Percentiles rank a stretch among this genome's conserved stretches.
Conservation (phyloP, 2,888 invertebrate genomes). For the Melanostoma scalare region DNA sequence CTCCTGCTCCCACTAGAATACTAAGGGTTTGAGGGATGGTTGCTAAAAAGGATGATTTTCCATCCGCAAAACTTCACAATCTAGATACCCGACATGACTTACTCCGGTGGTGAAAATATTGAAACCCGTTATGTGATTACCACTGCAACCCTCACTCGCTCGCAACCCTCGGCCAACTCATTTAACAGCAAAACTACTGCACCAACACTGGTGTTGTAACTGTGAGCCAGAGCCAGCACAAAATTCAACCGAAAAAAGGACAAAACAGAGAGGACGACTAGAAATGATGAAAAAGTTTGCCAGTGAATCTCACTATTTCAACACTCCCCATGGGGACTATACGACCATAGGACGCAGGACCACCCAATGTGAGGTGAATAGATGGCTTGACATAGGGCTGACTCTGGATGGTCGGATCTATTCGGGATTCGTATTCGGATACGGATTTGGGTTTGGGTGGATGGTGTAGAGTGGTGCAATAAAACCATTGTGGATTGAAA, state of each 20-base stretch:
- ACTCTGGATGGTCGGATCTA: constrained; percentile 2
- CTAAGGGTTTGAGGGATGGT: constrained; percentile 16
- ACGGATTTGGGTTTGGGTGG: constrained; percentile 3
- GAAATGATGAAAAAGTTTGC: constrained; percentile 60
- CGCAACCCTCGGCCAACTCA: constrained; percentile 17
- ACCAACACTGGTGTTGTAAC: constrained; percentile 33
- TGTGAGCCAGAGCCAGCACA: background rate
- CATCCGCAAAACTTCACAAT: constrained; percentile 71
- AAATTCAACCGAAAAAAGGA: constrained; percentile 54
- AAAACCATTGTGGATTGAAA: constrained; percentile 69
- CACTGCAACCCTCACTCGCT: constrained; percentile 45
- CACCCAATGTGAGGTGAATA: constrained; percentile 63
- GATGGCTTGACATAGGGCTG: constrained; percentile 56
- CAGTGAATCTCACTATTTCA: constrained; percentile 70
- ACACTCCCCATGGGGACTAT: constrained; percentile 57
- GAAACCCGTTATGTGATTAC: constrained; percentile 73
- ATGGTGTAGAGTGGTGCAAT: constrained; percentile 52
- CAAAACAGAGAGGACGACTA: constrained; percentile 43
- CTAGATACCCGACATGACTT: constrained; percentile 72
- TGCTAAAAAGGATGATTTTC: constrained; percentile 68
- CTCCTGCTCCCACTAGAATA: constrained; percentile 33
- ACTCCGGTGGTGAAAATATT: constrained; percentile 73
- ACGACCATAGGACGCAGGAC: constrained; percentile 10
- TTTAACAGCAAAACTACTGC: constrained; percentile 56
- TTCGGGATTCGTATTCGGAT: background rate